These are phyloP conservation scores for Ovis canadensis DNA, from an alignment of 2,113 vertebrate species.

Conservation along the genomic window DNA sequence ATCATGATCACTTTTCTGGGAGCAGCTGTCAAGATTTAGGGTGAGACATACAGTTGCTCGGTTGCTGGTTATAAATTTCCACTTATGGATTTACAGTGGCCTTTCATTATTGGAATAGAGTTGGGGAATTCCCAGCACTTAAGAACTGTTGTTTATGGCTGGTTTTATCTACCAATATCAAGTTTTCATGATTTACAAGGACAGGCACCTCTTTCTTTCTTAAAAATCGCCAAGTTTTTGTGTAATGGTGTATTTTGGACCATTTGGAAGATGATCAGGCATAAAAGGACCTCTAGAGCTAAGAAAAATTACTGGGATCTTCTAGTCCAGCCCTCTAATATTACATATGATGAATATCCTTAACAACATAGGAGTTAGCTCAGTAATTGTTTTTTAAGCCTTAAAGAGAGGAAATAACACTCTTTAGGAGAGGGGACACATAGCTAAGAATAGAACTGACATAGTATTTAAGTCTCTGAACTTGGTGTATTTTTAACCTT, in stretches of 20 bases:
- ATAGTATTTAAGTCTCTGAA: background rate
- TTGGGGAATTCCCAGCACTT: background rate
- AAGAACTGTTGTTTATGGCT: background rate
- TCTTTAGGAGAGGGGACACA: background rate
- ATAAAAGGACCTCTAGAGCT: background rate
- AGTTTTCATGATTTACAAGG: background rate
- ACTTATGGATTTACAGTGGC: background rate
- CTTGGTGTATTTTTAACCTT: background rate
- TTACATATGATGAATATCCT: background rate
- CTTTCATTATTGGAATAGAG: background rate
- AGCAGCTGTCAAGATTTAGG: background rate
- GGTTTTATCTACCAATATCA: background rate
- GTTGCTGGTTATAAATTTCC: background rate
- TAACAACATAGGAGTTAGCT: background rate
- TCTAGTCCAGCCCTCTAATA: background rate
- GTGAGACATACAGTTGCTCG: background rate
- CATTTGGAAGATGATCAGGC: background rate
- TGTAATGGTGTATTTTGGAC: background rate
- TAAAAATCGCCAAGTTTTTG: background rate
- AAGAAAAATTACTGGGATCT: background rate
- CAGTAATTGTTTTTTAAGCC: background rate
- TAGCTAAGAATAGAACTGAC: background rate
- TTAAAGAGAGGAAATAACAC: background rate
- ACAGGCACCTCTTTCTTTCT: background rate
- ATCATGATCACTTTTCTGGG: slow-evolving; percentile 12